phyloP scores from a whole-genome alignment of 2,888 invertebrate species.

The Eristalis pertinax region DNA sequence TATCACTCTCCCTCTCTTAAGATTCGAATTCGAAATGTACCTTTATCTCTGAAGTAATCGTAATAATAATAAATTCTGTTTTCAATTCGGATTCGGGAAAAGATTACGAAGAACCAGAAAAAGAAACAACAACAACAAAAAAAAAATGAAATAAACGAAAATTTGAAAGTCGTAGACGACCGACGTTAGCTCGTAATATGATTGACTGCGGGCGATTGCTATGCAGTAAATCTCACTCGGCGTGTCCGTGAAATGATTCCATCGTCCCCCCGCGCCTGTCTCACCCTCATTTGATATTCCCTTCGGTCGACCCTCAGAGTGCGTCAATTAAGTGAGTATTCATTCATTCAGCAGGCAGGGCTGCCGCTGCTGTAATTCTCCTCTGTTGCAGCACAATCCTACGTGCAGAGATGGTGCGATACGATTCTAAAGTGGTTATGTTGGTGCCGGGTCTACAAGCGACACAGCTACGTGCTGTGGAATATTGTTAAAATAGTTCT shows the following conservation, averaged over 20 bases:
- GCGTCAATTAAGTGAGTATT: conserved; percentile 62
- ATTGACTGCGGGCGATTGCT: conserved; percentile 67
- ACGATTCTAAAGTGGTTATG: conserved; percentile 63
- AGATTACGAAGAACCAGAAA: conserved; percentile 28
- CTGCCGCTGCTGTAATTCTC: conserved; percentile 9
- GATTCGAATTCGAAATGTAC: neutral
- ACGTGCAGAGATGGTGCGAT: conserved; percentile 56
- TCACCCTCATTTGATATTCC: neutral
- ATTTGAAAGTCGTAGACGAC: conserved; percentile 16
- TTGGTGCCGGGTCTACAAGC: conserved; percentile 23
- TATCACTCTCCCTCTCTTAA: neutral
- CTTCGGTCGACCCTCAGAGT: neutral
- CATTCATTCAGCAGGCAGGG: conserved; percentile 43
- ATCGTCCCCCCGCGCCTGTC: neutral
- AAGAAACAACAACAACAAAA: conserved; percentile 2
- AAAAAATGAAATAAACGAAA: no score
- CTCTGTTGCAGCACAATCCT: conserved; percentile 33
- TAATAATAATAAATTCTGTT: conserved; percentile 66
- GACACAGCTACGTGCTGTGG: conserved; percentile 43
- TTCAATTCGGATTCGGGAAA: conserved; percentile 55
- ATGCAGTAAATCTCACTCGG: conserved; percentile 56
- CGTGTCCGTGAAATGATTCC: conserved; percentile 39
- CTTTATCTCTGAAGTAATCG: conserved; percentile 51
- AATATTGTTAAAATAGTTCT: conserved; percentile 63
- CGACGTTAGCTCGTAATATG: conserved; percentile 64